Conservation (phyloP, 1,140 invertebrate genomes). For the Tetramorium simillimum region DNA sequence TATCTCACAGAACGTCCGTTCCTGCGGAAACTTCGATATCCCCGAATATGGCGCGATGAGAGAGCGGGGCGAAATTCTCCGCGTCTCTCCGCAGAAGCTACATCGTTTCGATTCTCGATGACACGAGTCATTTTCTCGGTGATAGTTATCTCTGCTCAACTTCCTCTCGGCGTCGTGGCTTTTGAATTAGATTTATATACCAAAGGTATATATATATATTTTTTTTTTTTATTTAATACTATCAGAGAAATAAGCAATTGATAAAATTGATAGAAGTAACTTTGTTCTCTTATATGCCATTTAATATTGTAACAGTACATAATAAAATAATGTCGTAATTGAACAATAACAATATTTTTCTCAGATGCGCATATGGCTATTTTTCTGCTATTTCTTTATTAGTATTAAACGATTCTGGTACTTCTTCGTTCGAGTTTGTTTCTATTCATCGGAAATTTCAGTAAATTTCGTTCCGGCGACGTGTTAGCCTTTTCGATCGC, state of each 20-base stretch:
- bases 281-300: not conserved
- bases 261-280: not conserved
- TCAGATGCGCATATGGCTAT: not conserved
- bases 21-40: slow-evolving; percentile 75
- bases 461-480: slow-evolving; percentile 42
- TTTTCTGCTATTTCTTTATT: not conserved
- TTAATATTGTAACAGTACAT: not conserved
- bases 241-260: not conserved
- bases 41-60: slow-evolving; percentile 65
- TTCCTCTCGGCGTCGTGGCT: not conserved
- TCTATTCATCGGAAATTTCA: slow-evolving; percentile 34
- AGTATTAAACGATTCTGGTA: not conserved
- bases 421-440: slow-evolving; percentile 3
- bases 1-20: slow-evolving; percentile 71
- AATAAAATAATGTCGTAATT: not conserved
- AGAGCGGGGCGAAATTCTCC: slow-evolving; percentile 56
- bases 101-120: slow-evolving; percentile 43
- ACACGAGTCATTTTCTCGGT: slow-evolving; percentile 53
- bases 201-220: not conserved
- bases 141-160: slow-evolving; percentile 31
- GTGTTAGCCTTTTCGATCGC: slow-evolving; percentile 51
- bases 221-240: not conserved
- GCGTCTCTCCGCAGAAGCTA: slow-evolving; percentile 45
- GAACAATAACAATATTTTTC: not conserved
- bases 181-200: not conserved